These are phyloP conservation scores for Meiosimyza platycephala DNA, from an alignment of 2,888 invertebrate genomes.

Conservation along the genomic window DNA sequence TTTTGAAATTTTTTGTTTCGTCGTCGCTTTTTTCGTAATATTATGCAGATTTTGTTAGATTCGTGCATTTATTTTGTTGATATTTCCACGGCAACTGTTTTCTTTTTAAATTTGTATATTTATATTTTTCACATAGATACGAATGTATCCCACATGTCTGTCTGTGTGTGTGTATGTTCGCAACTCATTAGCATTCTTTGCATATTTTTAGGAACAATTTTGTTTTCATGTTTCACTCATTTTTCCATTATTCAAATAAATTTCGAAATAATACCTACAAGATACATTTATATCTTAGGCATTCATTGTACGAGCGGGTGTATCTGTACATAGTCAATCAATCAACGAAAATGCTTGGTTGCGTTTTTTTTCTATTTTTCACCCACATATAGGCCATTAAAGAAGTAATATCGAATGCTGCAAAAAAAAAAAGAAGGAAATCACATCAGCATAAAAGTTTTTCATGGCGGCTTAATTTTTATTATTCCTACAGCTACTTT, in stretches of 20 bases:
- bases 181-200: conserved; percentile 36
- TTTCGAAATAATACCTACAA: too few species aligned
- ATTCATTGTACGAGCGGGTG: background rate
- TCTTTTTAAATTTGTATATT: conserved; percentile 7
- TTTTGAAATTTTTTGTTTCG: conserved; percentile 27
- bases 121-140: background rate
- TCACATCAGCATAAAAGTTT: too few species aligned
- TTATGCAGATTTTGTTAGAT: conserved; percentile 20
- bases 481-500: background rate
- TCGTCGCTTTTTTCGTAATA: conserved; percentile 6
- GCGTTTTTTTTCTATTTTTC: background rate
- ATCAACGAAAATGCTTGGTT: background rate
- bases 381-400: too few species aligned
- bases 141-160: background rate
- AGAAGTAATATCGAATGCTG: too few species aligned
- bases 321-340: conserved; percentile 27
- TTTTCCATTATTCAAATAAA: background rate
- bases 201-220: conserved; percentile 34
- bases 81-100: conserved; percentile 47
- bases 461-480: conserved; percentile 1
- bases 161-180: conserved; percentile 15
- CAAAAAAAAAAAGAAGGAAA: too few species aligned
- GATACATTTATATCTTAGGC: conserved; percentile 26
- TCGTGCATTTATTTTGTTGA: conserved; percentile 46
- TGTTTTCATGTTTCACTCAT: background rate